These are phyloP conservation scores for Delichon dasypus DNA, from an alignment of 2,797 vertebrate genomes.

Conservation along the genomic window DNA sequence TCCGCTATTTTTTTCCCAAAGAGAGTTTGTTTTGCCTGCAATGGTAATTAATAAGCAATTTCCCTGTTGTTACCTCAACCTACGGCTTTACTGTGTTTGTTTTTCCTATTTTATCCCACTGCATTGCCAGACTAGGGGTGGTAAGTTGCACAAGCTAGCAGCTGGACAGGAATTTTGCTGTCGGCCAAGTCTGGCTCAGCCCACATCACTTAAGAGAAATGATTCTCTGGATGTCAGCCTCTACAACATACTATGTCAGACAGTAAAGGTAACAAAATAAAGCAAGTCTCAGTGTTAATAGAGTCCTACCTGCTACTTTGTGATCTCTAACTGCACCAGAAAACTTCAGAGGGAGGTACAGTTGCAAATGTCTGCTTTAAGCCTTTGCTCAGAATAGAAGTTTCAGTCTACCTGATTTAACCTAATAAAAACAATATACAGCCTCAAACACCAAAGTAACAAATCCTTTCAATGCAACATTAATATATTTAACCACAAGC, in stretches of 20 bases:
- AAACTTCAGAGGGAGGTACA: not conserved
- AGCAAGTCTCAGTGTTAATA: not conserved
- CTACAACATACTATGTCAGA: not conserved
- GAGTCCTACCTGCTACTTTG: not conserved
- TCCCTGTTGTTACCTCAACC: not conserved
- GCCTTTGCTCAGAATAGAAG: not conserved
- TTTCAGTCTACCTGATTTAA: not conserved
- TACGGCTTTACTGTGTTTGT: not conserved
- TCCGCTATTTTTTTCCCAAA: not conserved
- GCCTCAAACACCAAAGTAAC: not conserved
- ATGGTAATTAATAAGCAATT: not conserved
- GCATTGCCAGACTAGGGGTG: not conserved
- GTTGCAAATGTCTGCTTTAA: not conserved
- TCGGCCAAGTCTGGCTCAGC: not conserved
- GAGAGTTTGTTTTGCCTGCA: not conserved
- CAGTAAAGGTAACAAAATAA: not conserved
- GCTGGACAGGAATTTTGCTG: not conserved
- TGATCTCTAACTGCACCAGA: not conserved
- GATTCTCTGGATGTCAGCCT: not conserved
- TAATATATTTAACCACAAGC: not conserved
- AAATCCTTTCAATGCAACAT: not conserved
- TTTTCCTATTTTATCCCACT: not conserved
- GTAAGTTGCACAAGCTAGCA: not conserved
- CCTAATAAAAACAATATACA: not conserved
- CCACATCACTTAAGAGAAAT: not conserved